Conservation (phyloP, 1,140 invertebrate species). For the Penaeus vannamei region DNA sequence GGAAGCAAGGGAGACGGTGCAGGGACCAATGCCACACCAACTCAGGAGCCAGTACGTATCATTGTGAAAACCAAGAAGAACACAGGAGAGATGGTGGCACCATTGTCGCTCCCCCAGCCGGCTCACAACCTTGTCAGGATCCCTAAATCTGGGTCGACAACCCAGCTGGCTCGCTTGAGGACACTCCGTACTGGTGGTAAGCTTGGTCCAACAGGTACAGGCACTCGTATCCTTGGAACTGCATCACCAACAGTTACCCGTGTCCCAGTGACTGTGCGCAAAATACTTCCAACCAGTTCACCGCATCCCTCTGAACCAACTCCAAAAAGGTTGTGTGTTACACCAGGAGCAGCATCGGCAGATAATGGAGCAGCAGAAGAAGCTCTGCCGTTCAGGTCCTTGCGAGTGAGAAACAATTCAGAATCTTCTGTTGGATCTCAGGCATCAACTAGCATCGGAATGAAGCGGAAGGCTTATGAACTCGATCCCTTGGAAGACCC, state of each 20-base stretch:
- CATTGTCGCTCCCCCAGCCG: conserved; percentile 21
- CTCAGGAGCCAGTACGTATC: conserved; percentile 31
- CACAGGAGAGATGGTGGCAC: conserved; percentile 44
- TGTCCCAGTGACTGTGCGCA: no score
- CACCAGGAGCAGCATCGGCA: not conserved
- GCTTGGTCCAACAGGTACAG: not conserved
- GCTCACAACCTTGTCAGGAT: conserved; percentile 48
- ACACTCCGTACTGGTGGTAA: not conserved
- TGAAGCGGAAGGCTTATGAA: conserved; percentile 63
- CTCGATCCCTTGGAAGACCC: conserved; percentile 61
- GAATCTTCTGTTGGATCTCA: not conserved
- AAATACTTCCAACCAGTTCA: not conserved
- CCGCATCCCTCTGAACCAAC: not conserved
- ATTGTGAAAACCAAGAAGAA: conserved; percentile 30
- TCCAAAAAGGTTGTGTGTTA: not conserved
- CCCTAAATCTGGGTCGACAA: not conserved
- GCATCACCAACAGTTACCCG: no score
- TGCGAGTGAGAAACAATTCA: conserved; percentile 13
- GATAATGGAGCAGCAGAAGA: no score
- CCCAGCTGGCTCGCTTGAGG: not conserved
- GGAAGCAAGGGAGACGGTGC: no score
- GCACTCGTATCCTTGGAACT: not conserved
- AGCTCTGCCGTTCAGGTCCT: conserved; percentile 19
- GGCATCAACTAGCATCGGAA: not conserved
- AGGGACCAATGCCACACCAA: no score